A percentile compares a stretch with the other conserved stretches of the same genome.
phyloP scores from a whole-genome alignment of 2,797 vertebrate genomes.

The Scarus forsteni region DNA sequence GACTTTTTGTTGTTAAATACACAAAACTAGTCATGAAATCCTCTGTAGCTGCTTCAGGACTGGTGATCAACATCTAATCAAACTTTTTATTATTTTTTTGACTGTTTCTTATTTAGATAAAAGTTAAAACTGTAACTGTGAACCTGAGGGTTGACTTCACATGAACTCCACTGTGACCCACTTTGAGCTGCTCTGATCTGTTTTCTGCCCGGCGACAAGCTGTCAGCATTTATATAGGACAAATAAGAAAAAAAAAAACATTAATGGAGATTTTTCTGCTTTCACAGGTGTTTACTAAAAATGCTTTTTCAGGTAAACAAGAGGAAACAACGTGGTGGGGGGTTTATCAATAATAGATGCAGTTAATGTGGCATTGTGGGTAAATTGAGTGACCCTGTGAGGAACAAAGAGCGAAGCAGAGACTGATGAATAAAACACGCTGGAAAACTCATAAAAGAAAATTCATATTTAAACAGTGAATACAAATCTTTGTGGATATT shows the following conservation, averaged over 20 bases:
- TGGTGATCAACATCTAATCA: too few species aligned
- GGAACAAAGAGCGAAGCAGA: not conserved
- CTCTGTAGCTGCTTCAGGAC: too few species aligned
- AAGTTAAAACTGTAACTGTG: too few species aligned
- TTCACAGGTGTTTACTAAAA: constrained; percentile 4
- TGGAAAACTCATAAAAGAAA: not conserved
- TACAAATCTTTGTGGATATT: too few species aligned
- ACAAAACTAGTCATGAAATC: too few species aligned
- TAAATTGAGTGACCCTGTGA: constrained; percentile 30
- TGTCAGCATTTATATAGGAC: constrained; percentile 9
- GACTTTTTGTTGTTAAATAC: too few species aligned
- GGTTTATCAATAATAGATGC: constrained; percentile 51
- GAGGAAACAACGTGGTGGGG: constrained; percentile 4
- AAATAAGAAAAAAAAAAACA: constrained; percentile 7
- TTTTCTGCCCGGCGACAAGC: constrained; percentile 18
- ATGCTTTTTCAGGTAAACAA: constrained; percentile 18
- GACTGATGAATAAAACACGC: not conserved
- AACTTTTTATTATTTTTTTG: too few species aligned
- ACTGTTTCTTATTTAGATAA: not conserved
- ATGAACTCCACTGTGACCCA: not conserved
- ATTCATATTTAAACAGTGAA: too few species aligned
- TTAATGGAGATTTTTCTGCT: constrained; percentile 18
- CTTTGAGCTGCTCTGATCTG: not conserved
- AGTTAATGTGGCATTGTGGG: constrained; percentile 20
- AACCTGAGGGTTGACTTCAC: not conserved